phyloP scores from a whole-genome alignment of 2,113 vertebrate genomes.

The Mellivora capensis region DNA sequence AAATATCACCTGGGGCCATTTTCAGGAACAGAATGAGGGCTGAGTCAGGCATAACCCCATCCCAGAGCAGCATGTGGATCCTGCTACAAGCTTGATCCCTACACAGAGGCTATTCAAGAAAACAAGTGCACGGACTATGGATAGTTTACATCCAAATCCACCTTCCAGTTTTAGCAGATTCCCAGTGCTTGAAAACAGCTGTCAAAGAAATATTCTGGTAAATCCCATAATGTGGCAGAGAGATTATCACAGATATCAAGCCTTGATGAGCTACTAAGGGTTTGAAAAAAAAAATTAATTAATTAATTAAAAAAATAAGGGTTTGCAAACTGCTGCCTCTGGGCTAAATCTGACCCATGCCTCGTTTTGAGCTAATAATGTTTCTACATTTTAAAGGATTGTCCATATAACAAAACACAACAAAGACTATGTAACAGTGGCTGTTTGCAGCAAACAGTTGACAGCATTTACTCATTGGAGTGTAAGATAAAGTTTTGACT shows the following conservation, averaged over 20 bases:
- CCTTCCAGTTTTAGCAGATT: neutral
- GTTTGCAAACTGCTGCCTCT: neutral
- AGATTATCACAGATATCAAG: neutral
- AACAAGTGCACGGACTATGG: neutral
- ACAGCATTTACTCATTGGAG: neutral
- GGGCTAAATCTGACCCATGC: neutral
- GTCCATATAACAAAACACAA: neutral
- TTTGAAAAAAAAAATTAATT: too few species aligned
- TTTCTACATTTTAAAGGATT: neutral
- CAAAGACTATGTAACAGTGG: neutral
- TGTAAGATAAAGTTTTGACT: neutral
- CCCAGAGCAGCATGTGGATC: too few species aligned
- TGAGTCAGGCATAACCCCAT: neutral
- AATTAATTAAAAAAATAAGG: too few species aligned
- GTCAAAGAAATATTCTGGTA: neutral
- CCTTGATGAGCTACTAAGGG: neutral
- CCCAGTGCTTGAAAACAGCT: neutral
- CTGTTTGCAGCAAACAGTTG: neutral
- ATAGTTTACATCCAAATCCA: neutral
- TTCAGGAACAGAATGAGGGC: neutral
- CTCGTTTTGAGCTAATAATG: neutral
- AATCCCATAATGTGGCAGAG: neutral
- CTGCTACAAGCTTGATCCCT: neutral
- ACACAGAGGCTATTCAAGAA: neutral
- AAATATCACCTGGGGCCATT: neutral